Conservation (phyloP, 2,888 invertebrate species). For the Pterostichus madidus region DNA sequence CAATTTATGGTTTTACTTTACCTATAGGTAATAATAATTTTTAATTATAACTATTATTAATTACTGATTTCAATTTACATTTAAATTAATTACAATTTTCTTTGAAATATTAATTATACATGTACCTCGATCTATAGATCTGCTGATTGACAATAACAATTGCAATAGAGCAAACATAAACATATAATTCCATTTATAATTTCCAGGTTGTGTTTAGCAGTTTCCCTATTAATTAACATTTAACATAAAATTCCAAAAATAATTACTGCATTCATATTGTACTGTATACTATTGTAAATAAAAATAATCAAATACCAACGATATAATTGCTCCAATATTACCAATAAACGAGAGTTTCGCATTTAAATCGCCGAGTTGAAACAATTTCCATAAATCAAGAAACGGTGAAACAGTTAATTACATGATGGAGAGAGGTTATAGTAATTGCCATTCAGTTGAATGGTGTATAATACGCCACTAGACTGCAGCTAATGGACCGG, state of each 20-base stretch:
- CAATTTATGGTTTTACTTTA: too few relatives aligned
- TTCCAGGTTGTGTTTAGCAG: not conserved
- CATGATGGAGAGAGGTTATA: not conserved
- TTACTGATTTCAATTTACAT: too few relatives aligned
- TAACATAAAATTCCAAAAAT: constrained; percentile 13
- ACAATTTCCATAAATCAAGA: constrained; percentile 29
- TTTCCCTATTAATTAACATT: constrained; percentile 18
- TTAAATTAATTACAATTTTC: too few relatives aligned
- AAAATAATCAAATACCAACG: constrained; percentile 30
- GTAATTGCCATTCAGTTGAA: not conserved
- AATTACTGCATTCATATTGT: constrained; percentile 16
- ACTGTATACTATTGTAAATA: constrained; percentile 11
- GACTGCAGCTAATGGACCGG: not conserved
- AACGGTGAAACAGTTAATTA: constrained; percentile 36
- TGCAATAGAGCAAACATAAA: not conserved
- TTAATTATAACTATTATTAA: too few relatives aligned
- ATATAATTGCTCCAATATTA: constrained; percentile 15
- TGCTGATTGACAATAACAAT: too few relatives aligned
- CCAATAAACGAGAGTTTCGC: constrained; percentile 28
- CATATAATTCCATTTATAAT: not conserved
- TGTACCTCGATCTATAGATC: too few relatives aligned
- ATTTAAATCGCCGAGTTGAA: constrained; percentile 21
- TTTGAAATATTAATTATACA: too few relatives aligned
- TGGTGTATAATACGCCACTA: not conserved
- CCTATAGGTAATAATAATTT: too few relatives aligned